phyloP scores from a whole-genome alignment of 35 echinoderm and acorn worm species.

The Ptychodera flava region DNA sequence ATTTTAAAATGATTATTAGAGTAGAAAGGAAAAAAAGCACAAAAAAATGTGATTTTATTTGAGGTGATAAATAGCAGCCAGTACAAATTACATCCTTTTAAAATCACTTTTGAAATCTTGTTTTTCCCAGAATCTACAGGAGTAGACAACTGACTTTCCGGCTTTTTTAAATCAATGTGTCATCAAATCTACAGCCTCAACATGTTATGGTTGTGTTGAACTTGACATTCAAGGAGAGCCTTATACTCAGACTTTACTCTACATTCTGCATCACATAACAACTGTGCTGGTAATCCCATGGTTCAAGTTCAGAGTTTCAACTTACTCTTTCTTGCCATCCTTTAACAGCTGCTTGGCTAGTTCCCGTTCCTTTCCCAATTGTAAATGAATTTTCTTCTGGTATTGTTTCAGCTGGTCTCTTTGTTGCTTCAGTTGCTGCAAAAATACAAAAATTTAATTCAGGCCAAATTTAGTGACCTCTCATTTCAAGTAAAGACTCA shows the following conservation, averaged over 20 bases:
- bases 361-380: slow-evolving; percentile 65
- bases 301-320: background rate
- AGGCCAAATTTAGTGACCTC: no score
- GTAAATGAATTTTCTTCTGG: slow-evolving; percentile 85
- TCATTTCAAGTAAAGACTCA: no score
- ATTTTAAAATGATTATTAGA: no score
- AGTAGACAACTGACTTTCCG: background rate
- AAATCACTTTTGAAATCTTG: background rate
- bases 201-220: background rate
- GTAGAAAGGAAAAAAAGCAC: no score
- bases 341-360: slow-evolving; percentile 82
- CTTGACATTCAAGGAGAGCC: background rate
- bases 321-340: slow-evolving; percentile 99
- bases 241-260: background rate
- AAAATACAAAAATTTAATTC: slow-evolving; percentile 23
- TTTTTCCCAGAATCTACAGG: background rate
- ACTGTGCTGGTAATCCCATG: no score
- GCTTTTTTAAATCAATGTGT: background rate
- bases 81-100: no score
- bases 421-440: slow-evolving; percentile 97
- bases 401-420: slow-evolving; percentile 91
- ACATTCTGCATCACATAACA: background rate
- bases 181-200: background rate
- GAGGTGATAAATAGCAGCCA: no score
- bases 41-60: no score